Conservation (phyloP, 2,888 invertebrate genomes). For the Pteria penguin region DNA sequence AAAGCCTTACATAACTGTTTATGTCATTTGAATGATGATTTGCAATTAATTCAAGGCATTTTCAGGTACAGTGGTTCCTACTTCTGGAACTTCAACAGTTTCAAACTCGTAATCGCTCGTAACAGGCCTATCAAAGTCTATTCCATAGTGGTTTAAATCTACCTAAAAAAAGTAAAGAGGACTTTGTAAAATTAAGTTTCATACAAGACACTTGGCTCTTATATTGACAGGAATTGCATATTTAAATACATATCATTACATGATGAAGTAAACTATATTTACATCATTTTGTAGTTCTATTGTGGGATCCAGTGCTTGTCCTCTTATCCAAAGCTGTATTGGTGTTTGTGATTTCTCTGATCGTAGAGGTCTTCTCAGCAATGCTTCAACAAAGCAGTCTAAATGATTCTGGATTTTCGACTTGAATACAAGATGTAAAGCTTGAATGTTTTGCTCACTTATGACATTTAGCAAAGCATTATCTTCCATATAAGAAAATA, state of each 20-base stretch:
- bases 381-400: slow-evolving; percentile 19
- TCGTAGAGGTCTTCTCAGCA: slow-evolving; percentile 22
- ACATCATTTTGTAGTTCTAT: too few relatives aligned
- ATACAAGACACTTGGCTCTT: too few relatives aligned
- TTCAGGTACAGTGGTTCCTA: slow-evolving; percentile 9
- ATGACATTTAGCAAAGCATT: slow-evolving; percentile 11
- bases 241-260: too few relatives aligned
- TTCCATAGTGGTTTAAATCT: not conserved
- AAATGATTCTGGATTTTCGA: slow-evolving; percentile 30
- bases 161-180: not conserved
- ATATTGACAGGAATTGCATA: not conserved
- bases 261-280: too few relatives aligned
- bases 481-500: slow-evolving; percentile 40
- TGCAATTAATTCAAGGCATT: slow-evolving; percentile 7
- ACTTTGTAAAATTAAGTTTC: not conserved
- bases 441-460: slow-evolving; percentile 20
- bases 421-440: slow-evolving; percentile 29
- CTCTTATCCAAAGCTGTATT: slow-evolving; percentile 32
- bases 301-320: too few relatives aligned
- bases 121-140: not conserved
- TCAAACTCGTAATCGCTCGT: not conserved
- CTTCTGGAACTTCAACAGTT: too few relatives aligned
- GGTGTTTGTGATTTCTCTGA: slow-evolving; percentile 19
- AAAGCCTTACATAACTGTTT: not conserved
- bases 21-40: slow-evolving; percentile 1